Percentiles rank a stretch among this genome's conserved stretches.
Conservation (phyloP, 2,113 vertebrate species). For the Barnardius zonarius region DNA sequence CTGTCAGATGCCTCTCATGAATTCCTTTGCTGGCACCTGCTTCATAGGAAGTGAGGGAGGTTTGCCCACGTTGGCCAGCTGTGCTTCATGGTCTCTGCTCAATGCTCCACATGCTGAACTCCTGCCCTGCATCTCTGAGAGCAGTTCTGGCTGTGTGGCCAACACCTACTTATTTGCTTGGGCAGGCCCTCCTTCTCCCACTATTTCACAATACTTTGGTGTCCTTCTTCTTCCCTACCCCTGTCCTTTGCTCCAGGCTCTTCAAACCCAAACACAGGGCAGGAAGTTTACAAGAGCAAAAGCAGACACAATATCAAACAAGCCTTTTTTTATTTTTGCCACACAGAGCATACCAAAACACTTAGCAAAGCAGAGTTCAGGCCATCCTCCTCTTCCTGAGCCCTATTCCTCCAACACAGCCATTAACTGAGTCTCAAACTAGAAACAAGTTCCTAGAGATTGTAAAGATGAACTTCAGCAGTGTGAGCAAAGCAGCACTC, state of each 20-base stretch:
- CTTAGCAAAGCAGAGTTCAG: background rate
- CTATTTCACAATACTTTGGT: background rate
- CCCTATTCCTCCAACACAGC: background rate
- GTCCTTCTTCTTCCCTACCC: background rate
- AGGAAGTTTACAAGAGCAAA: background rate
- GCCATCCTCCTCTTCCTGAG: background rate
- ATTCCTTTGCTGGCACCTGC: background rate
- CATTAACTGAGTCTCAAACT: background rate
- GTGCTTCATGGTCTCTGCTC: background rate
- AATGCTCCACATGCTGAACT: accelerated
- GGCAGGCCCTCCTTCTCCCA: background rate
- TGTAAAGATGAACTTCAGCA: background rate
- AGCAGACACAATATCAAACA: background rate
- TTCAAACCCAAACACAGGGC: background rate
- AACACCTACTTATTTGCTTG: background rate
- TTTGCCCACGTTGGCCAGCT: background rate
- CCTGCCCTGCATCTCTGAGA: background rate
- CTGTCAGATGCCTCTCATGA: background rate
- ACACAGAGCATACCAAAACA: background rate
- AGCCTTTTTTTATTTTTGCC: background rate
- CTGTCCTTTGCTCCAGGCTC: background rate
- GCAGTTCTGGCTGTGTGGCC: background rate
- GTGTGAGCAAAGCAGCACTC: background rate
- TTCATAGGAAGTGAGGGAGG: background rate
- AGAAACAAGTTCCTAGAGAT: background rate